phyloP scores from a whole-genome alignment of 2,888 invertebrate genomes.

The Strigamia transsilvanica region DNA sequence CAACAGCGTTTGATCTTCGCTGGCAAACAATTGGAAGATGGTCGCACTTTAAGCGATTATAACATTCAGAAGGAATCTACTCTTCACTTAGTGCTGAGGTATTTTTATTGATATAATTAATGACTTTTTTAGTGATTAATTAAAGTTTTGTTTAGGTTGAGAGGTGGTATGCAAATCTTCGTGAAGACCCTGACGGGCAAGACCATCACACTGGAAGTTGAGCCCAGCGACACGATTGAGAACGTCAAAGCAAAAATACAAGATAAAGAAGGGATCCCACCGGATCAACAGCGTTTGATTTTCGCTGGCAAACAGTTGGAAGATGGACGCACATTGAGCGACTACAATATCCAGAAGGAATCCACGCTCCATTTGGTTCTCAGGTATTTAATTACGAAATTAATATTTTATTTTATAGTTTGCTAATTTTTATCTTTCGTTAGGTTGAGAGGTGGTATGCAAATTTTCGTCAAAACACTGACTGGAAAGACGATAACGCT shows the following conservation, averaged over 20 bases:
- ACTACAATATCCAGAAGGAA: slow-evolving; percentile 73
- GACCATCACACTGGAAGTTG: slow-evolving; percentile 90
- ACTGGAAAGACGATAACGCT: slow-evolving; percentile 88
- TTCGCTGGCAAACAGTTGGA: slow-evolving; percentile 72
- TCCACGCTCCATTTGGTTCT: slow-evolving; percentile 70
- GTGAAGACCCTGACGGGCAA: slow-evolving; percentile 70
- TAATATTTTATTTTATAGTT: no score
- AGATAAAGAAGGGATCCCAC: slow-evolving; percentile 90
- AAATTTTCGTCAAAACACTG: slow-evolving; percentile 59
- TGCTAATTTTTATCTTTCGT: not conserved
- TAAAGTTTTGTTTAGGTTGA: slow-evolving; percentile 59
- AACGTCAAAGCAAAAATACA: slow-evolving; percentile 94
- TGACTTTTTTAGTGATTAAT: no score
- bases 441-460: slow-evolving; percentile 61
- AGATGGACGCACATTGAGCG: slow-evolving; percentile 71
- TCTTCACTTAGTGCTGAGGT: slow-evolving; percentile 11
- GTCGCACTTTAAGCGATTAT: slow-evolving; percentile 71
- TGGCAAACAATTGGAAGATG: slow-evolving; percentile 72
- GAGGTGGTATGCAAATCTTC: slow-evolving; percentile 63
- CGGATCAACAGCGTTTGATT: slow-evolving; percentile 84
- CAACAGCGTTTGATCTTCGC: slow-evolving; percentile 81
- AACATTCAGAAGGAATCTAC: slow-evolving; percentile 69
- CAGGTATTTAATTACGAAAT: no score
- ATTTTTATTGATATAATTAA: no score
- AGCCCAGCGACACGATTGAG: slow-evolving; percentile 91